Conservation (phyloP, 2,797 vertebrate species). For the Otolemur crassicaudatus region DNA sequence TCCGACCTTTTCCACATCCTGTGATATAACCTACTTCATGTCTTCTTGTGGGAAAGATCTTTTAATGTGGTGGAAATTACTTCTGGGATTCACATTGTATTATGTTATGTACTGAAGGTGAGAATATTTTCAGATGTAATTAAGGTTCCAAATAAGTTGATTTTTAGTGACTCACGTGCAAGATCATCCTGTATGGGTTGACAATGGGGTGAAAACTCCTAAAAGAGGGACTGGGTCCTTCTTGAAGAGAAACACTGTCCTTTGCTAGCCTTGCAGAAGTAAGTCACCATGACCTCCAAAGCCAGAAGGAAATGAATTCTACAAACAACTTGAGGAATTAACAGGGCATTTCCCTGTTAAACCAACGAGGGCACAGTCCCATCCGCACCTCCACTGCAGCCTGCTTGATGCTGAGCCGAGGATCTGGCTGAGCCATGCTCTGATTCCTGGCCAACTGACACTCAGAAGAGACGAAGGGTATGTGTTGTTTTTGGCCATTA, state of each 20-base stretch:
- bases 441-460: too few relatives aligned
- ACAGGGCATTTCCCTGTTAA: not conserved
- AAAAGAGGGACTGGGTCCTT: not conserved
- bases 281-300: not conserved
- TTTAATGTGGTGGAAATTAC: not conserved
- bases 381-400: too few relatives aligned
- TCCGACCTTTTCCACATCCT: not conserved
- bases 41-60: not conserved
- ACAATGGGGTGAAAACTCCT: not conserved
- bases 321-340: not conserved
- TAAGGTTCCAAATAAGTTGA: not conserved
- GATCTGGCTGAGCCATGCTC: too few relatives aligned
- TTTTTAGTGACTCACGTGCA: not conserved
- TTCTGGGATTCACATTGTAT: not conserved
- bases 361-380: not conserved
- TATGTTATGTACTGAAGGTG: not conserved
- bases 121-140: not conserved
- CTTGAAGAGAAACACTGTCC: not conserved
- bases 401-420: not conserved
- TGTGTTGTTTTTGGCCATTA: not conserved
- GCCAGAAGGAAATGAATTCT: not conserved
- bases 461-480: accelerated
- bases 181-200: not conserved
- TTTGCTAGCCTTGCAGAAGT: not conserved
- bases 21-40: too few relatives aligned